Conservation (phyloP, 1,140 invertebrate genomes). For the Portunus trituberculatus region DNA sequence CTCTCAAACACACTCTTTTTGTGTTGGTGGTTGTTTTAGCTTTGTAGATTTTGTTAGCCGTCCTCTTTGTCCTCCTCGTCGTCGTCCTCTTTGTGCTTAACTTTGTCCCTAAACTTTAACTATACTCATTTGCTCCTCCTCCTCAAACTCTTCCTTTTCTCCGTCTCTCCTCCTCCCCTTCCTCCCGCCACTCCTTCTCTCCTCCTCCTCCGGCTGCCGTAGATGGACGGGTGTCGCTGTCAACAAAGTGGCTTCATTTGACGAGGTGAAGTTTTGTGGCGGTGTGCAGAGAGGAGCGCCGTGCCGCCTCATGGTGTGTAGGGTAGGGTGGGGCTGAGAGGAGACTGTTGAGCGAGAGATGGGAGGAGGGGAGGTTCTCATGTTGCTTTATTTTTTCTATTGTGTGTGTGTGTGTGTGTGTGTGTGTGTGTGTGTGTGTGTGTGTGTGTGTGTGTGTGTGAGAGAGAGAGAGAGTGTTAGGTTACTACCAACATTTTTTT, state of each 20-base stretch:
- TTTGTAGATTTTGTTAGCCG: background rate
- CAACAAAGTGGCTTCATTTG: constrained; percentile 22
- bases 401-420: too few relatives aligned
- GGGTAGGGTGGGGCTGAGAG: background rate
- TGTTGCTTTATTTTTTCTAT: too few relatives aligned
- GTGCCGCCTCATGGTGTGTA: too few relatives aligned
- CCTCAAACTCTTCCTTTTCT: background rate
- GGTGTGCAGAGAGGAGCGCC: too few relatives aligned
- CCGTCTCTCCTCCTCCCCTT: background rate
- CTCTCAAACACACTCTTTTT: too few relatives aligned
- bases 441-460: too few relatives aligned
- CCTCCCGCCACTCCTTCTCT: background rate
- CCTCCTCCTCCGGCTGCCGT: background rate
- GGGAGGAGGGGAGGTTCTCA: too few relatives aligned
- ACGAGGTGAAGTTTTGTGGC: background rate
- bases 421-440: too few relatives aligned
- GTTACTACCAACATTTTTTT: too few relatives aligned
- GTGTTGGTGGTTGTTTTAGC: too few relatives aligned
- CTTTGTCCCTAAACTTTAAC: background rate
- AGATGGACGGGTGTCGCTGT: background rate
- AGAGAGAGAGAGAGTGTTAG: too few relatives aligned
- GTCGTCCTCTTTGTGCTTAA: background rate
- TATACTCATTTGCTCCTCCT: background rate
- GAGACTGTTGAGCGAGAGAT: too few relatives aligned
- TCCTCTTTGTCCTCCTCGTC: background rate